phyloP scores from a whole-genome alignment of 92 coral and sea anemone species.

The Bergia puertoricense region DNA sequence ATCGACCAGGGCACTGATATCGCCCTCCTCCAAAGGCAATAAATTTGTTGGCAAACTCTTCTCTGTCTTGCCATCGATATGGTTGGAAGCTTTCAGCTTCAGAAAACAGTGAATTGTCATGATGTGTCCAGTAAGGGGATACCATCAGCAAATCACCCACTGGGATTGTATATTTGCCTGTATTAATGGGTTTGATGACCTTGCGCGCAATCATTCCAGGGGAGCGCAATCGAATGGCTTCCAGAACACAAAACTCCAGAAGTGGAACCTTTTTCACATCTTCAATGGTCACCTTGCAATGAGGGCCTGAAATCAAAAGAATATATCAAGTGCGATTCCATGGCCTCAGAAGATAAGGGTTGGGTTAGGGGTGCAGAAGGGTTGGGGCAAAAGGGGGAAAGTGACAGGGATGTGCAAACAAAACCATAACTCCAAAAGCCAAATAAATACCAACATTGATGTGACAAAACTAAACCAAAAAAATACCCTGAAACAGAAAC shows the following conservation, averaged over 20 bases:
- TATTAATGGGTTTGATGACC: slow-evolving; percentile 51
- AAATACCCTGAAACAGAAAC: too few relatives aligned
- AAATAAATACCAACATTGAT: background rate
- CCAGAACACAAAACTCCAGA: slow-evolving; percentile 51
- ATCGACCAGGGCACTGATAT: slow-evolving; percentile 63
- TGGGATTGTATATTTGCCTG: slow-evolving; percentile 49
- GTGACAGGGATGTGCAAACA: background rate
- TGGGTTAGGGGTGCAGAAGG: background rate
- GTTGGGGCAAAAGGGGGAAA: background rate
- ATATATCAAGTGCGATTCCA: background rate
- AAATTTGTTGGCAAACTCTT: slow-evolving; percentile 41
- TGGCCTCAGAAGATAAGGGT: background rate
- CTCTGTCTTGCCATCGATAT: slow-evolving; percentile 52
- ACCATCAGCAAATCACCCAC: slow-evolving; percentile 52
- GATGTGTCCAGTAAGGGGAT: slow-evolving; percentile 65
- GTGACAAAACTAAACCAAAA: background rate
- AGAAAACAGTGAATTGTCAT: slow-evolving; percentile 39
- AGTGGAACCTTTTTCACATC: slow-evolving; percentile 50
- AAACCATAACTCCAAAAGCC: too few relatives aligned
- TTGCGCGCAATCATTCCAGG: slow-evolving; percentile 55
- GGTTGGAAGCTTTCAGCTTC: slow-evolving; percentile 50
- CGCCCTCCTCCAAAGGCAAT: slow-evolving; percentile 65
- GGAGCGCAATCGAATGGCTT: slow-evolving; percentile 59
- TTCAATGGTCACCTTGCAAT: slow-evolving; percentile 23
- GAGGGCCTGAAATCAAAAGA: slow-evolving; percentile 23